phyloP scores from a whole-genome alignment of 1,140 invertebrate species.

The Aphelinus atriplicis region DNA sequence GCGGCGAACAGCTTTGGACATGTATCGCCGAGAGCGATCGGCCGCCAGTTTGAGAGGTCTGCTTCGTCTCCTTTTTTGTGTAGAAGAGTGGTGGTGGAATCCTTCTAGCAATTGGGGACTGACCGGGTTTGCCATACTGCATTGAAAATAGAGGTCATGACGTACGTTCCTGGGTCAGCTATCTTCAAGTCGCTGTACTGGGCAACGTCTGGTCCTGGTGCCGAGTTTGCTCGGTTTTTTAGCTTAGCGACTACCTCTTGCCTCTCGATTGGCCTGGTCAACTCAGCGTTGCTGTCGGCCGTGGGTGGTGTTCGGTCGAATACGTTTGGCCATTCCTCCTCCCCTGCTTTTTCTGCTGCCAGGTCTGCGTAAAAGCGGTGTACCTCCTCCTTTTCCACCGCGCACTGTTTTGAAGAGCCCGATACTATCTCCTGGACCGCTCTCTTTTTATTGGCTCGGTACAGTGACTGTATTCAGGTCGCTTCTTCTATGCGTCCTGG shows the following conservation, averaged over 20 bases:
- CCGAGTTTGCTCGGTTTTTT: neutral
- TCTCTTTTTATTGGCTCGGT: neutral
- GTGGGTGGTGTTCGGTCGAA: neutral
- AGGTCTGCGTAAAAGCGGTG: neutral
- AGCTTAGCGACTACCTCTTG: neutral
- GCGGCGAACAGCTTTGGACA: slow-evolving; percentile 54
- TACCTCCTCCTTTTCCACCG: neutral
- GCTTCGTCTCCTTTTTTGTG: slow-evolving; percentile 50
- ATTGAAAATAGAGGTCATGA: neutral
- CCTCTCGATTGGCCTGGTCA: neutral
- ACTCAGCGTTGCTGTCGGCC: neutral
- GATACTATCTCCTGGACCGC: neutral
- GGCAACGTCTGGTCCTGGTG: slow-evolving; percentile 11
- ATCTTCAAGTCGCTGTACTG: neutral
- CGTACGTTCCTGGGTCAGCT: neutral
- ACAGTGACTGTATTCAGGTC: neutral
- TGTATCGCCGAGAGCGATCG: slow-evolving; percentile 50
- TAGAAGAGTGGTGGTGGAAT: slow-evolving; percentile 49
- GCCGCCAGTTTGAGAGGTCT: slow-evolving; percentile 53
- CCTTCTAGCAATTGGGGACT: slow-evolving; percentile 32
- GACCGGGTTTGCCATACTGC: no score
- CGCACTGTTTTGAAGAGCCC: neutral
- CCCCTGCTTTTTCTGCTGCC: neutral
- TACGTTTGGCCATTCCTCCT: neutral
- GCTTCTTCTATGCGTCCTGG: neutral